Percentiles rank a stretch among this genome's conserved stretches.
Conservation (phyloP, 2,797 vertebrate genomes). For the Enteromius thamalakanensis region DNA sequence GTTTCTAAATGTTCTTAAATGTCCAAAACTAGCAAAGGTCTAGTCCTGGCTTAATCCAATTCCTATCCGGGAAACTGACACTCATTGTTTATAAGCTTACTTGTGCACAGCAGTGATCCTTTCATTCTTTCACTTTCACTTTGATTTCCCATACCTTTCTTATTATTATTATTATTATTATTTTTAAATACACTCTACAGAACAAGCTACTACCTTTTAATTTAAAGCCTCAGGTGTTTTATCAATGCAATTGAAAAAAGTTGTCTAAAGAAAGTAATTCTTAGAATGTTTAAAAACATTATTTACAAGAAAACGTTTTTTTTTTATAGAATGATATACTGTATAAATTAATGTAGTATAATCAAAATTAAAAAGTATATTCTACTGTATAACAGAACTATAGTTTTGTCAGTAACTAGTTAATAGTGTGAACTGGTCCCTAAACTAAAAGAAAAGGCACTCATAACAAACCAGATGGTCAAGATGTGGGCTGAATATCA, state of each 20-base stretch:
- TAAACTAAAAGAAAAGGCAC: background rate
- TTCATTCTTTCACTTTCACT: conserved; percentile 16
- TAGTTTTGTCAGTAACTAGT: background rate
- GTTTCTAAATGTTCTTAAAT: no score
- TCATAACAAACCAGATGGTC: background rate
- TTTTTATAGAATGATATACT: background rate
- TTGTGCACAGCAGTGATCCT: background rate
- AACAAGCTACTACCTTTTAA: background rate
- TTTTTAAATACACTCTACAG: background rate
- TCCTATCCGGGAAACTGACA: no score
- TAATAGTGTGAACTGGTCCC: background rate
- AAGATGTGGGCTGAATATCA: background rate
- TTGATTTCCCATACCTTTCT: background rate
- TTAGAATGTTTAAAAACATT: background rate
- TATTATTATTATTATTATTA: no score
- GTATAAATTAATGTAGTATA: background rate
- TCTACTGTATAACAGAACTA: no score
- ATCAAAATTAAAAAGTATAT: no score
- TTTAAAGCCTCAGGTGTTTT: background rate
- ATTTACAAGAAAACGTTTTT: background rate
- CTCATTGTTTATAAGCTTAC: background rate
- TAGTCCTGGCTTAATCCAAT: no score
- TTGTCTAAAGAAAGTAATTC: no score
- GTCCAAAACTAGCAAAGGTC: no score
- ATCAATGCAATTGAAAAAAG: background rate